Conservation (phyloP, 2,888 invertebrate genomes). For the Cephus runcator region DNA sequence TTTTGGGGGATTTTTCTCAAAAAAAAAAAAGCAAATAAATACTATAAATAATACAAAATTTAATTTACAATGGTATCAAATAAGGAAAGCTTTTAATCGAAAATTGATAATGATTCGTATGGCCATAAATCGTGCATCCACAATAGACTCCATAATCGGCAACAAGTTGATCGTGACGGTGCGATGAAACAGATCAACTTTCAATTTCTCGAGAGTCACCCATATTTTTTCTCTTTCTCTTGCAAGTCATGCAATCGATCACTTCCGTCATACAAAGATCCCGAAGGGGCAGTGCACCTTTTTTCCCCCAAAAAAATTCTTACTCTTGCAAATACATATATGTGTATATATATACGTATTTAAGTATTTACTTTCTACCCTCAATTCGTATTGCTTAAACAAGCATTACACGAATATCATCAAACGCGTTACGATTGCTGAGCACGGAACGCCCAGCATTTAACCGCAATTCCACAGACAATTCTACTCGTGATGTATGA, state of each 20-base stretch:
- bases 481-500: slow-evolving; percentile 25
- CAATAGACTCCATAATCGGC: background rate
- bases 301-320: background rate
- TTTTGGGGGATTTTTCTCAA: too few relatives aligned
- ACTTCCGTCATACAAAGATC: background rate
- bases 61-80: too few relatives aligned
- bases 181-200: slow-evolving; percentile 24
- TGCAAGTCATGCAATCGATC: background rate
- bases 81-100: background rate
- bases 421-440: background rate
- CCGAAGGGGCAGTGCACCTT: background rate
- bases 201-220: slow-evolving; percentile 33
- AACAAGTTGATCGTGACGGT: background rate
- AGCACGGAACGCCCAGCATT: background rate
- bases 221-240: background rate
- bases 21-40: too few relatives aligned
- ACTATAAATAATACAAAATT: too few relatives aligned
- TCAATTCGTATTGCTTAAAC: background rate
- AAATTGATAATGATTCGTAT: background rate
- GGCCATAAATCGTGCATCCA: background rate
- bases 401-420: background rate
- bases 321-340: background rate
- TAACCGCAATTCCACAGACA: background rate
- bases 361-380: background rate
- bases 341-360: background rate